Conservation (phyloP, 2,888 invertebrate genomes). For the Luffia ferchaultella region DNA sequence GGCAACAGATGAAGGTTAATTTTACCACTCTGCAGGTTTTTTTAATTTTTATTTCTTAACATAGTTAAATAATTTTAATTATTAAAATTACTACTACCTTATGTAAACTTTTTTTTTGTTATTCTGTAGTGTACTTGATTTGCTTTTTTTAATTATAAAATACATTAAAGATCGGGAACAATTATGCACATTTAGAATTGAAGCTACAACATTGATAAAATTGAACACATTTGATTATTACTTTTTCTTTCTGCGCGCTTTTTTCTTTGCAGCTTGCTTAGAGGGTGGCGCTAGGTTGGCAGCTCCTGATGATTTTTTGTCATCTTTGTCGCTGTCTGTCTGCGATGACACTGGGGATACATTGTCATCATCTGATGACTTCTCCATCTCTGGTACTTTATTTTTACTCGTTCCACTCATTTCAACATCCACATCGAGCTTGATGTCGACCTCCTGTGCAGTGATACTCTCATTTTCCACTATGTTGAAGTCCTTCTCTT, state of each 20-base stretch:
- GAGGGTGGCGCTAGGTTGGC: constrained; percentile 37
- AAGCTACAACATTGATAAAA: constrained; percentile 20
- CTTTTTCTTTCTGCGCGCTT: constrained; percentile 70
- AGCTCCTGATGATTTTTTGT: constrained; percentile 42
- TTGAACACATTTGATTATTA: constrained; percentile 47
- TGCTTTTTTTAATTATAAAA: background rate
- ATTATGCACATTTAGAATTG: constrained; percentile 18
- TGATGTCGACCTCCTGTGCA: constrained; percentile 42
- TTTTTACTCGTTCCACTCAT: constrained; percentile 24
- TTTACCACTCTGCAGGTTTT: background rate
- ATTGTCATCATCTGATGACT: constrained; percentile 67
- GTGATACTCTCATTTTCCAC: constrained; percentile 48
- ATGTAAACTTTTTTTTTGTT: constrained; percentile 1
- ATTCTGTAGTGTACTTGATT: background rate
- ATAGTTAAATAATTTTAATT: background rate
- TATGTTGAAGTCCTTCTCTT: constrained; percentile 47
- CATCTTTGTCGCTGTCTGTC: constrained; percentile 65
- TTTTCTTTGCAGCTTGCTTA: constrained; percentile 57
- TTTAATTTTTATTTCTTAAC: background rate
- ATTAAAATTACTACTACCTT: constrained; percentile 1
- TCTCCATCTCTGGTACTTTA: constrained; percentile 31
- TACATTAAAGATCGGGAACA: background rate
- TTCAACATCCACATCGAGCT: constrained; percentile 32
- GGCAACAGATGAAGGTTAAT: background rate
- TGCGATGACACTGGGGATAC: constrained; percentile 54